These are phyloP conservation scores for Ranitomeya imitator DNA, from an alignment of 2,113 vertebrate species.

Conservation along the genomic window DNA sequence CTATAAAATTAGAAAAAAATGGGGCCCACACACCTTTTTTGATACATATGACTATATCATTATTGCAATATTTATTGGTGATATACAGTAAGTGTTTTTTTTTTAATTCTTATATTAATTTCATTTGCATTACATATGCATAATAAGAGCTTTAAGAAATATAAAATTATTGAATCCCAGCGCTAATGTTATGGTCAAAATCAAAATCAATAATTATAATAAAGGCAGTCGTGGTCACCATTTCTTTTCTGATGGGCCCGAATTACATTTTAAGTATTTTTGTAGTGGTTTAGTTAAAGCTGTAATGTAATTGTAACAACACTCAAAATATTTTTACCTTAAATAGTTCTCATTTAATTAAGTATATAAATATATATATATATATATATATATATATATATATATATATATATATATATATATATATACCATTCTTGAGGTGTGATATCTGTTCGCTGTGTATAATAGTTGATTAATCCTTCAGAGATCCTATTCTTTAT, in stretches of 20 bases:
- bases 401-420: background rate
- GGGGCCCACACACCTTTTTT: too few relatives aligned
- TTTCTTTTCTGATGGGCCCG: background rate
- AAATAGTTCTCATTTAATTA: background rate
- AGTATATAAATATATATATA: too few relatives aligned
- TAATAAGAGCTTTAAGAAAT: too few relatives aligned
- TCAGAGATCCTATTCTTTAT: constrained; percentile 25
- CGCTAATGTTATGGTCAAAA: background rate
- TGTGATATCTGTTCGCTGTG: constrained; percentile 1
- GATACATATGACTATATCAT: too few relatives aligned
- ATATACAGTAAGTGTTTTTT: background rate
- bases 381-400: background rate
- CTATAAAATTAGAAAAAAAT: too few relatives aligned
- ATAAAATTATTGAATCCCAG: background rate
- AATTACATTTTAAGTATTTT: background rate
- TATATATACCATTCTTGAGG: background rate
- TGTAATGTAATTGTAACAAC: background rate
- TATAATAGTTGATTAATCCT: constrained; percentile 15
- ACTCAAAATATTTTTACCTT: background rate
- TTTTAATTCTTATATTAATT: background rate
- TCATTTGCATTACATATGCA: too few relatives aligned
- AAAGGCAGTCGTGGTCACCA: background rate
- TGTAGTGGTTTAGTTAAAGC: background rate
- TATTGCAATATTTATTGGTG: background rate
- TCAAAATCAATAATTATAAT: background rate